These are phyloP conservation scores for Nothobranchius kuhntae DNA, from an alignment of 2,113 vertebrate genomes.

Conservation along the genomic window DNA sequence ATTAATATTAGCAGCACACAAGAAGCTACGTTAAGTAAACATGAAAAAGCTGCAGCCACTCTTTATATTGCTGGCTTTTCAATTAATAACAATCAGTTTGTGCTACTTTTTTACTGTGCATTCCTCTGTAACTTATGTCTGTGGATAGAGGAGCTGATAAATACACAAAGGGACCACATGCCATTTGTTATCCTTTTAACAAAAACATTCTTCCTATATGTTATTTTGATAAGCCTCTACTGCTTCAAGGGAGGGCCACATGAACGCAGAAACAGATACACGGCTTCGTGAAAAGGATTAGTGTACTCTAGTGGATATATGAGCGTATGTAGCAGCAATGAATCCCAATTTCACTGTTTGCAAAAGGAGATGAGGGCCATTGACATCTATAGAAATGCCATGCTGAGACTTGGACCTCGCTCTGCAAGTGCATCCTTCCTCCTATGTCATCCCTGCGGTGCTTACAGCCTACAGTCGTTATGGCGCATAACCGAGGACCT, in stretches of 20 bases:
- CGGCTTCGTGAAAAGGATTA: slow-evolving; percentile 13
- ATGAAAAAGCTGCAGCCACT: slow-evolving; percentile 13
- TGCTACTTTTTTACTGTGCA: slow-evolving; percentile 34
- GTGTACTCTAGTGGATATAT: slow-evolving; percentile 10
- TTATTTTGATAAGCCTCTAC: slow-evolving; percentile 28
- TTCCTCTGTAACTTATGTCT: slow-evolving; percentile 30
- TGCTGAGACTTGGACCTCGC: slow-evolving; percentile 32
- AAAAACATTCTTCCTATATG: slow-evolving; percentile 25
- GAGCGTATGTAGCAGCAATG: slow-evolving; percentile 3
- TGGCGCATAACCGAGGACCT: slow-evolving; percentile 51
- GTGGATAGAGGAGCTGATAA: slow-evolving; percentile 18
- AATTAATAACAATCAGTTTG: slow-evolving; percentile 47
- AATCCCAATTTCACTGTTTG: slow-evolving; percentile 30
- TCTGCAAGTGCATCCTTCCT: slow-evolving; percentile 25
- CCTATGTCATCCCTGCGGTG: slow-evolving; percentile 36
- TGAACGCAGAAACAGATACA: slow-evolving; percentile 26
- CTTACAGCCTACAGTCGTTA: slow-evolving; percentile 35
- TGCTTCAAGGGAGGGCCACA: slow-evolving; percentile 17
- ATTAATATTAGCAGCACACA: slow-evolving; percentile 55
- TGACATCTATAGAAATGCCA: slow-evolving; percentile 41
- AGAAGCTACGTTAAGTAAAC: slow-evolving; percentile 41
- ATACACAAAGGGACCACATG: slow-evolving; percentile 26
- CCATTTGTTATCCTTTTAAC: slow-evolving; percentile 47
- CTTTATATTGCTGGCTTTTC: slow-evolving; percentile 35
- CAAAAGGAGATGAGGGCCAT: slow-evolving; percentile 25